Evolutionary conservation across 2,113 vertebrate species (phyloP).

Genomic region (Blennius ocellaris): DNA sequence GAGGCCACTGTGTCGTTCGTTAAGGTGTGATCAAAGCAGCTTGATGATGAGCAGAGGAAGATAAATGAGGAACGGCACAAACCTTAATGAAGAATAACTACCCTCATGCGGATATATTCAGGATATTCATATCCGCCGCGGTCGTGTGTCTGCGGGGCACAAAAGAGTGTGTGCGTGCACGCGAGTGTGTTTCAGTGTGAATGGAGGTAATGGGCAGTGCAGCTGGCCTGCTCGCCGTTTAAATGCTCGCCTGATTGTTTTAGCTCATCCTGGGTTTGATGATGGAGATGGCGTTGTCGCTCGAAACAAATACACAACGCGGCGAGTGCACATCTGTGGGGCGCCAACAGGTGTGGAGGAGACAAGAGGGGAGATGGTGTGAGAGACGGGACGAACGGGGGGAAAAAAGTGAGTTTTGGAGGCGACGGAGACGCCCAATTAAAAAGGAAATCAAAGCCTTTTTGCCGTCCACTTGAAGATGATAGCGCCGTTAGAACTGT

Average conservation of each 20-base stretch:
- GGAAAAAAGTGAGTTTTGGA: conserved; percentile 63
- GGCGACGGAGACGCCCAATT: conserved; percentile 53
- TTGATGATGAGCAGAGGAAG: conserved; percentile 65
- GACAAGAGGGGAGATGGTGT: conserved; percentile 77
- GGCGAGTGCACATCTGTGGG: conserved; percentile 84
- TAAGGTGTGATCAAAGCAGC: conserved; percentile 68
- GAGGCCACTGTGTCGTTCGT: conserved; percentile 26
- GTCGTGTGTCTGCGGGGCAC: conserved; percentile 44
- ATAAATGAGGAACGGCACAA: conserved; percentile 50
- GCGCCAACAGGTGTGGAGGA: conserved; percentile 92
- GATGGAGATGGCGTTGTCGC: conserved; percentile 82
- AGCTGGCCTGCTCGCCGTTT: conserved; percentile 88
- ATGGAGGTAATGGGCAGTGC: conserved; percentile 87
- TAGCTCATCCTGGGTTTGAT: conserved; percentile 89
- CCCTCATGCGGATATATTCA: conserved; percentile 60
- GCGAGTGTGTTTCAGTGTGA: conserved; percentile 62
- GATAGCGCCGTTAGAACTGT: conserved; percentile 86
- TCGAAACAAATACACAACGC: conserved; percentile 29
- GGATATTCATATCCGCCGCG: conserved; percentile 43
- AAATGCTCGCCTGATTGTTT: conserved; percentile 94
- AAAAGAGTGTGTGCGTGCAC: conserved; percentile 45
- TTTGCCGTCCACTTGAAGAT: conserved; percentile 86
- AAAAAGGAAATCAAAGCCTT: conserved; percentile 86
- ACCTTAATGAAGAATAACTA: conserved; percentile 60
- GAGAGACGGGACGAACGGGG: conserved; percentile 62